phyloP scores from a whole-genome alignment of 2,797 vertebrate species.

The Pseudochirops cupreus region DNA sequence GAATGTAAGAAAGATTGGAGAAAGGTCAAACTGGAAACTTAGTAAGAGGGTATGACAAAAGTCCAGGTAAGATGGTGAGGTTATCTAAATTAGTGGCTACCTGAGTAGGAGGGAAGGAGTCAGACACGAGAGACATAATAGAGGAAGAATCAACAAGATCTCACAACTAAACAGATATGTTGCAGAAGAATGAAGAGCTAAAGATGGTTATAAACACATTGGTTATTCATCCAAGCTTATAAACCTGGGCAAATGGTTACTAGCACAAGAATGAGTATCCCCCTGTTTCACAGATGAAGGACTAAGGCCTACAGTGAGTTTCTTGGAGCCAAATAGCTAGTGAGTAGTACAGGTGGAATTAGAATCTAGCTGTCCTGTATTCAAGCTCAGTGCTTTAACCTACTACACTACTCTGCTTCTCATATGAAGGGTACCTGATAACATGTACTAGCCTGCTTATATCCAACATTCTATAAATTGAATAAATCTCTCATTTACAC shows the following conservation, averaged over 20 bases:
- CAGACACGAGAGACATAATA: too few species aligned
- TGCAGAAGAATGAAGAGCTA: neutral
- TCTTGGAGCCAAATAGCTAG: neutral
- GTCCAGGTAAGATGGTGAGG: constrained; percentile 20
- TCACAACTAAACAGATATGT: neutral
- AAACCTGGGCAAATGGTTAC: neutral
- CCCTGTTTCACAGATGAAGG: neutral
- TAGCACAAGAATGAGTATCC: neutral
- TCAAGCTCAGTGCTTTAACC: neutral
- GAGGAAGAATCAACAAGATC: too few species aligned
- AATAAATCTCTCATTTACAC: neutral
- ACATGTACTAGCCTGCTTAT: neutral
- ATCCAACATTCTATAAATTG: neutral
- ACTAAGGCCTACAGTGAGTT: neutral
- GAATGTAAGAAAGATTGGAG: too few species aligned
- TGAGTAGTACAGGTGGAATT: neutral
- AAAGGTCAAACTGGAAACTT: too few species aligned
- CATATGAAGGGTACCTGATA: neutral
- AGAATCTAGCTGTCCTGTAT: neutral
- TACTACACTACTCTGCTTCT: neutral
- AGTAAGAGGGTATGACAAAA: too few species aligned
- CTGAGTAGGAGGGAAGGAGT: too few species aligned
- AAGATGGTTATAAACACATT: neutral
- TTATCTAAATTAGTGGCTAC: constrained; percentile 22
- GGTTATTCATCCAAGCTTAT: neutral